Evolutionary conservation across 2,888 invertebrate genomes (phyloP).

Genomic region (Coelinius sp.): DNA sequence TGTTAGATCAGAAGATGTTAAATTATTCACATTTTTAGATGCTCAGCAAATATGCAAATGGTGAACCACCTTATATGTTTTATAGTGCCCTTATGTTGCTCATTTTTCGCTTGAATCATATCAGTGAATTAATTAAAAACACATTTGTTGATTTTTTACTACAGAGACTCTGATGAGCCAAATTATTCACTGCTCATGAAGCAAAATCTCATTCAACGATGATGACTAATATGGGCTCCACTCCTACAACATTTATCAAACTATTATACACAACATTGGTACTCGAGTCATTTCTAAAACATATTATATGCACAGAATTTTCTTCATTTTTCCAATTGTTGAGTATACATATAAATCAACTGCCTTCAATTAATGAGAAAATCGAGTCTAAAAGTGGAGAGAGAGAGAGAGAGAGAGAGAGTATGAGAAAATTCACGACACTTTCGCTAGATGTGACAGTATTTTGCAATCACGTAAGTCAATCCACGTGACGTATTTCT

Average conservation of each 20-base stretch:
- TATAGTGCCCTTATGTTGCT: not conserved
- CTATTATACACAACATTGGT: not conserved
- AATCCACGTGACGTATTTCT: slow-evolving; percentile 7
- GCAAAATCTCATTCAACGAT: slow-evolving; percentile 50
- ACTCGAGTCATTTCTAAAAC: not conserved
- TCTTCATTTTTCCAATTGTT: not conserved
- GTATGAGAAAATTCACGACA: not conserved
- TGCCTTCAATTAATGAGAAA: not conserved
- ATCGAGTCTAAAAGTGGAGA: not conserved
- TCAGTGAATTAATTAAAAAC: slow-evolving; percentile 2
- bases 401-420: no score
- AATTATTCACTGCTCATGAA: not conserved
- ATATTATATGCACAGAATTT: not conserved
- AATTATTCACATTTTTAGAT: slow-evolving; percentile 44
- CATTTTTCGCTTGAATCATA: slow-evolving; percentile 10
- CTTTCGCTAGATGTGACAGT: slow-evolving; percentile 18
- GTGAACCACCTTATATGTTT: not conserved
- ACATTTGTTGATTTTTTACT: no score
- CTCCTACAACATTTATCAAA: slow-evolving; percentile 12
- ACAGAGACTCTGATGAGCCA: no score
- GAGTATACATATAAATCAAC: not conserved
- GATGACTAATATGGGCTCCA: slow-evolving; percentile 54
- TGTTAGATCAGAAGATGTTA: slow-evolving; percentile 43
- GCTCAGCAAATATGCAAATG: slow-evolving; percentile 35
- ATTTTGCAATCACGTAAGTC: slow-evolving; percentile 5